Evolutionary conservation across 1,140 invertebrate genomes (phyloP).

Genomic region (Neocloeon triangulifer): DNA sequence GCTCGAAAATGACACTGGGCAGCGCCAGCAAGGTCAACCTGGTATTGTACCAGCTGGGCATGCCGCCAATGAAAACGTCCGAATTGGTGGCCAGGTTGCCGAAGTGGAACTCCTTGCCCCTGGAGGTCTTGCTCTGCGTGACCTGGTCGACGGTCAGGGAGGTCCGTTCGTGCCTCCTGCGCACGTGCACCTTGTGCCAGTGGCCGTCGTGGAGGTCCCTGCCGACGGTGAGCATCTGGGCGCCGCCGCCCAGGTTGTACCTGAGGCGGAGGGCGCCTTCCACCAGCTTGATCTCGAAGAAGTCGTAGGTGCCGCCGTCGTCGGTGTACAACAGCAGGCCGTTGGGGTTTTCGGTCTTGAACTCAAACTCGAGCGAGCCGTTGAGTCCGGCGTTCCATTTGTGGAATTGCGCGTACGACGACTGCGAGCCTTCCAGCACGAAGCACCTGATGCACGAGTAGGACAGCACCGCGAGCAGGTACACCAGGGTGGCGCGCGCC

Average conservation of each 20-base stretch:
- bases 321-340: slow-evolving; percentile 79
- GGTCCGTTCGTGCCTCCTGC: slow-evolving; percentile 50
- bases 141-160: slow-evolving; percentile 58
- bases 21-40: slow-evolving; percentile 59
- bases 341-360: slow-evolving; percentile 75
- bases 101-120: slow-evolving; percentile 67
- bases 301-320: slow-evolving; percentile 82
- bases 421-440: slow-evolving; percentile 58
- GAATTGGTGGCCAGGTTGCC: slow-evolving; percentile 65
- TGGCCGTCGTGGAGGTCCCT: slow-evolving; percentile 65
- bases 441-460: slow-evolving; percentile 24
- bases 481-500: not conserved
- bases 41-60: slow-evolving; percentile 65
- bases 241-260: slow-evolving; percentile 67
- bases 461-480: not conserved
- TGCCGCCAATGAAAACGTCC: slow-evolving; percentile 76
- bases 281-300: slow-evolving; percentile 85
- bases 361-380: slow-evolving; percentile 74
- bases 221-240: slow-evolving; percentile 68
- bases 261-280: slow-evolving; percentile 68
- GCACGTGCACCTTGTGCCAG: slow-evolving; percentile 60
- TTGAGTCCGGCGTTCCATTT: slow-evolving; percentile 75
- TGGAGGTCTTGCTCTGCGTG: slow-evolving; percentile 44
- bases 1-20: slow-evolving; percentile 78
- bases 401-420: slow-evolving; percentile 70